These are phyloP conservation scores for Regulus satrapa DNA, from an alignment of 2,113 vertebrate species.

Conservation along the genomic window DNA sequence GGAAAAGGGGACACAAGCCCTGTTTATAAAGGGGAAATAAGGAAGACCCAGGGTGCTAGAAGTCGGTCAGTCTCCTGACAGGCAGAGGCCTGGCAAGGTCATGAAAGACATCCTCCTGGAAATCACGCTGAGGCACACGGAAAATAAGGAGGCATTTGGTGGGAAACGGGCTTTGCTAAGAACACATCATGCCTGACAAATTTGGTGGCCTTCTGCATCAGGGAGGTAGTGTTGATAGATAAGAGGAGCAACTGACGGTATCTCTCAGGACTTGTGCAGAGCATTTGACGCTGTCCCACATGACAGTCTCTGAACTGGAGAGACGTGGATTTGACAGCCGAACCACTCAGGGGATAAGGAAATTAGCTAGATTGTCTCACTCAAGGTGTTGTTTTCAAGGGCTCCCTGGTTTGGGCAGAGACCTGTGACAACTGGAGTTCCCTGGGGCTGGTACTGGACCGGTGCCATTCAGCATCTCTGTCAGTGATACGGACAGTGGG, in stretches of 20 bases:
- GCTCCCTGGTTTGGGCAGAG: background rate
- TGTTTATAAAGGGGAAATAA: background rate
- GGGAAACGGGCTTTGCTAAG: background rate
- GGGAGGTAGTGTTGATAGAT: background rate
- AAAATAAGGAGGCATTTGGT: background rate
- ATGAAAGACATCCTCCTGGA: background rate
- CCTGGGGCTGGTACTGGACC: too few species aligned
- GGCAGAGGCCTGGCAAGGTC: background rate
- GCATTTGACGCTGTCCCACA: background rate
- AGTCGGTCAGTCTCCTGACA: background rate
- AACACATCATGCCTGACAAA: background rate
- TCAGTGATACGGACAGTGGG: background rate
- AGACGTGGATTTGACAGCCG: background rate
- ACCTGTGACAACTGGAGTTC: background rate
- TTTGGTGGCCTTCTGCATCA: accelerated
- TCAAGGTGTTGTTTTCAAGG: background rate
- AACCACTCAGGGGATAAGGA: background rate
- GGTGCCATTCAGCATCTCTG: too few species aligned
- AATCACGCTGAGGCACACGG: background rate
- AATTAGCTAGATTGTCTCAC: background rate
- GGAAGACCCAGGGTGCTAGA: background rate
- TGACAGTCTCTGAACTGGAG: background rate
- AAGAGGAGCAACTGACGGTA: accelerated
- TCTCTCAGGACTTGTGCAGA: background rate
- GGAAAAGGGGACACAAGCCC: background rate